These are phyloP conservation scores for Plebejus anna DNA, from an alignment of 2,888 invertebrate genomes.

Conservation along the genomic window DNA sequence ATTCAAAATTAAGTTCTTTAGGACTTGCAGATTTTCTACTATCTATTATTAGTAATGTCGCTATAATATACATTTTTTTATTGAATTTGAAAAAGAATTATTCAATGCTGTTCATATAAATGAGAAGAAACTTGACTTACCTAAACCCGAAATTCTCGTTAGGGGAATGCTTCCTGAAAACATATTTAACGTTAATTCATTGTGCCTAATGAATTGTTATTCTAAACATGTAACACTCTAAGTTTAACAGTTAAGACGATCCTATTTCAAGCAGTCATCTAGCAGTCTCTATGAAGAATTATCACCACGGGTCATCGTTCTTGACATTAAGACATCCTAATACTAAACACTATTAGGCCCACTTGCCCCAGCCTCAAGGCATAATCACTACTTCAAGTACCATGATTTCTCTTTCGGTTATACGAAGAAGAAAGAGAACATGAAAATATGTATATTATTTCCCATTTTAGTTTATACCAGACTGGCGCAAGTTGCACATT, in stretches of 20 bases:
- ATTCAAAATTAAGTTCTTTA: not conserved
- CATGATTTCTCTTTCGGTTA: not conserved
- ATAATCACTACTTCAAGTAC: not conserved
- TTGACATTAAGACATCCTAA: not conserved
- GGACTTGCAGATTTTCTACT: too few relatives aligned
- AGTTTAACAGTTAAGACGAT: not conserved
- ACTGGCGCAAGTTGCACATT: not conserved
- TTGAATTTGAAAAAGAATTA: too few relatives aligned
- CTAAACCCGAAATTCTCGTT: conserved; percentile 80
- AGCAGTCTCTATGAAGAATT: conserved; percentile 11
- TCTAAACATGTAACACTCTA: not conserved
- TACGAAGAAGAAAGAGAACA: not conserved
- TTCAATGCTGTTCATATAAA: too few relatives aligned
- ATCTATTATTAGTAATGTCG: too few relatives aligned
- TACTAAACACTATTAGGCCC: not conserved
- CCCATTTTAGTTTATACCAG: not conserved
- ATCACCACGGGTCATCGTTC: conserved; percentile 16
- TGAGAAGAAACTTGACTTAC: conserved; percentile 47
- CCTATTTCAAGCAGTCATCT: conserved; percentile 5
- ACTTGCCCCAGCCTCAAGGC: not conserved
- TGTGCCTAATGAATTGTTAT: not conserved
- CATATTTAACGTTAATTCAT: not conserved
- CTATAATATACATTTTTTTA: too few relatives aligned
- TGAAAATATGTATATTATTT: not conserved
- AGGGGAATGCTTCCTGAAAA: conserved; percentile 76